Base-by-base conservation (phyloP, 2,888 invertebrate species). In the Myathropa florea region DNA sequence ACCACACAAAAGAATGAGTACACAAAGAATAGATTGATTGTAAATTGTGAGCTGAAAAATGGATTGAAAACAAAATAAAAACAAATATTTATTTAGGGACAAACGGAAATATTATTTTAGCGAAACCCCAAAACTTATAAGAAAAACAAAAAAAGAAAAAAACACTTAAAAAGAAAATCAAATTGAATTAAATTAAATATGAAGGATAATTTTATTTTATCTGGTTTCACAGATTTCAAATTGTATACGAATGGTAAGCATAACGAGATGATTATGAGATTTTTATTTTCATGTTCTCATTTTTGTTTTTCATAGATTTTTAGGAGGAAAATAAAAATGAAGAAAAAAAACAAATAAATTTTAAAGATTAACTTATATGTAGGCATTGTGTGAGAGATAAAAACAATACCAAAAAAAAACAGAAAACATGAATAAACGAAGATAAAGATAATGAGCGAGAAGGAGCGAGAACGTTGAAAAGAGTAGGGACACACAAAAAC, bases 191-290 rank as follows among this genome's bases (percentile, higher is more conserved):
- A 46, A 46, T 46, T 46, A 46, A 46, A 46, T 46, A 46, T 46
- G 46, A 46, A 46, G 71, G 76, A 85, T 85, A 81, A 67, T 85
- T 85, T 85, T 76, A 83, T 83, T 86, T 86, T 82, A 86, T 86
- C 86, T 86, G 86, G 86, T 86, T 86, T 86, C 86, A 86, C 86
- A 86, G 86, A 86, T 86, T 83, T 73, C 46, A 78, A 78, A 86
- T 83, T 86, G 86, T 86, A 86, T 86, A 86, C 86, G 86, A 86
- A 86, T 82, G 73, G 70, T 86, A 82, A 86, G 70, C 53, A 82
- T 83, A 79, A 83, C 73, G 75, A 85, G 39, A 57, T 57, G 57
- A 57, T 18, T 70, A 86, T 78, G 78, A 78, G 72, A 85, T 77
- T 78, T 85, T 82, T 72, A 85, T 77, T 85, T 83, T 77, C 70